Evolutionary conservation across 2,797 vertebrate species (phyloP).

Genomic region (Helostoma temminkii): DNA sequence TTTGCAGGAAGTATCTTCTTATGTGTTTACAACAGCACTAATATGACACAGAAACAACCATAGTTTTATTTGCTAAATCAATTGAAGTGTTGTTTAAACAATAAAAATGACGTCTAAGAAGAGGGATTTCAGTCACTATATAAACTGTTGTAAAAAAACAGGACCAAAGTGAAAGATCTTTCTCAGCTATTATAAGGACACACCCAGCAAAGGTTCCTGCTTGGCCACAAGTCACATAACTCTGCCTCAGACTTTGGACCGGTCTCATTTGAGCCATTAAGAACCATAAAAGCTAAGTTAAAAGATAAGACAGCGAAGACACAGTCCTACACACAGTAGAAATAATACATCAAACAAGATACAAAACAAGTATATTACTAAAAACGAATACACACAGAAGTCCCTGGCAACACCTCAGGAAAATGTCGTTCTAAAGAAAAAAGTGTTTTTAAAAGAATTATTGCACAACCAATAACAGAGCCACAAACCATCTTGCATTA

Average conservation of each 20-base stretch:
- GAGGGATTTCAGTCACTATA: not conserved
- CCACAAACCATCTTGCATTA: conserved; percentile 25
- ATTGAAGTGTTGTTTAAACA: not conserved
- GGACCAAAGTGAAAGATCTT: not conserved
- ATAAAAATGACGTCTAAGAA: not conserved
- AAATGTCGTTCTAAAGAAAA: conserved; percentile 22
- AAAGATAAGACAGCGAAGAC: conserved; percentile 43
- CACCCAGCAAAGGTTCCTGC: conserved; percentile 10
- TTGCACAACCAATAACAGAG: conserved; percentile 32
- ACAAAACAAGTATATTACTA: not conserved
- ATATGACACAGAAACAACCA: not conserved
- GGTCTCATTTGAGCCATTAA: not conserved
- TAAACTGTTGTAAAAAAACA: not conserved
- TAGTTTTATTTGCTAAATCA: not conserved
- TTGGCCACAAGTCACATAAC: not conserved
- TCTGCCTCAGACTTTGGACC: conserved; percentile 55
- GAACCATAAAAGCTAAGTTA: conserved; percentile 31
- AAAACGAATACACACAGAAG: not conserved
- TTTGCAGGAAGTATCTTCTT: not conserved
- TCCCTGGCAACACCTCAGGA: conserved; percentile 1
- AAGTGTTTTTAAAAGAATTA: not conserved
- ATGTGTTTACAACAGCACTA: not conserved
- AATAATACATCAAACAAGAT: not conserved
- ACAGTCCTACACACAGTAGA: not conserved
- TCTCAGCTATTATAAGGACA: conserved; percentile 9